These are phyloP conservation scores for Leptogaster cylindrica DNA, from an alignment of 2,888 invertebrate genomes.

Conservation along the genomic window DNA sequence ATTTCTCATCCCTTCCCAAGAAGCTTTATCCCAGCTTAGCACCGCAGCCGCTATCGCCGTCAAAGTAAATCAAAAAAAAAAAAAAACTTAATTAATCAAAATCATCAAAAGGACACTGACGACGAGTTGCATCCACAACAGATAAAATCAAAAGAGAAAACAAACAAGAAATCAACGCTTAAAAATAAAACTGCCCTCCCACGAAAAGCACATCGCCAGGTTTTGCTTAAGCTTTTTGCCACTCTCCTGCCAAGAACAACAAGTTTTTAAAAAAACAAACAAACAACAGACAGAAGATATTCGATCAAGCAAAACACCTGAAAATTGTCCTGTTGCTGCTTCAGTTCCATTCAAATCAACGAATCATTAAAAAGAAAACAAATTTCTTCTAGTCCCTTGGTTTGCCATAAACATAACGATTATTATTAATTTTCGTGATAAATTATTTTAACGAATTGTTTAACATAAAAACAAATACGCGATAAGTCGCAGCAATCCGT, in stretches of 20 bases:
- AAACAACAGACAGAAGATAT: neutral
- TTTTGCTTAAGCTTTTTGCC: too few species aligned
- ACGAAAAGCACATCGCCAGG: too few species aligned
- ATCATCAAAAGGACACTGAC: neutral
- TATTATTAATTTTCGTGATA: constrained; percentile 22
- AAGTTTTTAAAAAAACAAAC: too few species aligned
- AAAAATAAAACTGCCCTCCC: neutral
- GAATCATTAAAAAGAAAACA: constrained; percentile 36
- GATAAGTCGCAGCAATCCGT: constrained; percentile 37
- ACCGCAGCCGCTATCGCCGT: constrained; percentile 29
- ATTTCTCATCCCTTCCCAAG: constrained; percentile 20
- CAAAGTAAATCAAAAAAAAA: too few species aligned
- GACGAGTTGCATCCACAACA: neutral
- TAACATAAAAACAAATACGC: constrained; percentile 9
- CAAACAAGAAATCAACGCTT: neutral
- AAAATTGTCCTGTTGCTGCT: constrained; percentile 14
- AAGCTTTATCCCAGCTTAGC: constrained; percentile 37
- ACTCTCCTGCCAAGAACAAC: neutral
- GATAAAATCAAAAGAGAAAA: neutral
- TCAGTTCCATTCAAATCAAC: constrained; percentile 30
- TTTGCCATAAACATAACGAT: constrained; percentile 45
- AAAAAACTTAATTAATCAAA: too few species aligned
- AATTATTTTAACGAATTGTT: neutral
- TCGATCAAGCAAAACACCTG: neutral
- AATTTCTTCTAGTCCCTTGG: constrained; percentile 44